phyloP scores from a whole-genome alignment of 2,797 vertebrate species.

The Argyrosomus regius region DNA sequence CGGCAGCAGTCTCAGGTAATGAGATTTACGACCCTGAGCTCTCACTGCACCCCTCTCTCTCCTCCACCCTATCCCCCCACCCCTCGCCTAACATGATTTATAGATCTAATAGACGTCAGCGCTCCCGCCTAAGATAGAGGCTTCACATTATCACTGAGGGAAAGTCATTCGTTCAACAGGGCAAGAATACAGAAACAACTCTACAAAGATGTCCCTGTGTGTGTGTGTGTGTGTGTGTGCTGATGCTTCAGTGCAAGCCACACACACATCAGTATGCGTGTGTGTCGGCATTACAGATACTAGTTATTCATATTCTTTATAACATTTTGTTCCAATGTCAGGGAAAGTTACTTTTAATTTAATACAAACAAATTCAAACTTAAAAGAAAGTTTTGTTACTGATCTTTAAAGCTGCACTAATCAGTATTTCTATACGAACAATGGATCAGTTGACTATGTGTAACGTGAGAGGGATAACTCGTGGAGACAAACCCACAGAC shows the following conservation, averaged over 20 bases:
- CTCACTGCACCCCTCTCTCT: slow-evolving; percentile 41
- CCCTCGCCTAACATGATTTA: slow-evolving; percentile 82
- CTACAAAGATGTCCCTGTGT: slow-evolving; percentile 29
- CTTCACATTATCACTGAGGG: slow-evolving; percentile 74
- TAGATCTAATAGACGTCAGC: slow-evolving; percentile 82
- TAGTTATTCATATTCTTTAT: neutral
- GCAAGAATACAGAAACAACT: slow-evolving; percentile 62
- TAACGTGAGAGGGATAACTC: neutral
- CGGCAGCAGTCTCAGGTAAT: slow-evolving; percentile 81
- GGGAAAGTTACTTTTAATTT: neutral
- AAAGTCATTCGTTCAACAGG: slow-evolving; percentile 74
- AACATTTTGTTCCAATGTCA: neutral
- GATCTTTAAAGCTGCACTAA: neutral
- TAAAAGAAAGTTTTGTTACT: neutral
- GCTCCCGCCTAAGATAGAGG: slow-evolving; percentile 73
- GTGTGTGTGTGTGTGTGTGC: neutral
- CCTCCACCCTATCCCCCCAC: slow-evolving; percentile 9
- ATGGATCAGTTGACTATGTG: neutral
- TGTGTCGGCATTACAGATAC: neutral
- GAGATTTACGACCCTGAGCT: slow-evolving; percentile 85
- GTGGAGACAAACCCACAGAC: neutral
- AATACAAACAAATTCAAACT: neutral
- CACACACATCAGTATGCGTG: neutral
- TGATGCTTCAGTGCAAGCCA: neutral
- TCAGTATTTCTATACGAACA: neutral